Percentiles rank a stretch among this genome's conserved stretches.
Conservation (phyloP, 2,797 vertebrate genomes). For the Luscinia luscinia region DNA sequence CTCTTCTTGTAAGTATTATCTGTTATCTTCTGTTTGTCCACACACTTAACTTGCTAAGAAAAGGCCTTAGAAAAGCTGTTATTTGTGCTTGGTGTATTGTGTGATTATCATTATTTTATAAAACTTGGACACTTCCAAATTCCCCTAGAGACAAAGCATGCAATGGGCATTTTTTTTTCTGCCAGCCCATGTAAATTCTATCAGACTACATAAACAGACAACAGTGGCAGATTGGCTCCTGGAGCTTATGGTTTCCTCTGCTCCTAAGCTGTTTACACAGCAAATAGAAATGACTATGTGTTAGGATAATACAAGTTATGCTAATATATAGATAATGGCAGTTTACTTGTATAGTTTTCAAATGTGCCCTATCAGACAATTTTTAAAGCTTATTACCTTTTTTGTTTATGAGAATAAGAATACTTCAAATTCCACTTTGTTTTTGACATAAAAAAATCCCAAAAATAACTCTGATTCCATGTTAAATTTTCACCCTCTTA, state of each 20-base stretch:
- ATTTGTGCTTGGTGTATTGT: background rate
- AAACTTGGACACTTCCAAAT: slow-evolving; percentile 33
- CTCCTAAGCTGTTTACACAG: slow-evolving; percentile 2
- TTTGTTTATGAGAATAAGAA: background rate
- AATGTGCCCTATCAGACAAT: background rate
- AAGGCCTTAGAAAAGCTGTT: background rate
- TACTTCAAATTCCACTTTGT: background rate
- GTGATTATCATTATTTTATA: slow-evolving; percentile 25
- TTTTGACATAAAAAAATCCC: background rate
- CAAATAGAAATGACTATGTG: background rate
- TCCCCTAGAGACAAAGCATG: slow-evolving; percentile 27
- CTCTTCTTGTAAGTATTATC: background rate
- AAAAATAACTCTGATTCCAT: background rate
- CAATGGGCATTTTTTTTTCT: slow-evolving; percentile 55
- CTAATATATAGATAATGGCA: background rate
- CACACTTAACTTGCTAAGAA: background rate
- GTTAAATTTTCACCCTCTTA: background rate
- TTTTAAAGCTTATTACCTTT: background rate
- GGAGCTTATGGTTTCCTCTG: slow-evolving; percentile 17
- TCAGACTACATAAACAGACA: slow-evolving; percentile 47
- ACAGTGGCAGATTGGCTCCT: slow-evolving; percentile 43
- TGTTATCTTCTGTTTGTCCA: background rate
- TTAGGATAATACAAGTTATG: background rate
- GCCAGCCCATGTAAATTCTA: slow-evolving; percentile 44
- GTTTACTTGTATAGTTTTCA: background rate